Evolutionary conservation across 2,797 vertebrate genomes (phyloP), one percentile per base, ranked within the genome.

Genomic region (Sebastes vulpes): DNA sequence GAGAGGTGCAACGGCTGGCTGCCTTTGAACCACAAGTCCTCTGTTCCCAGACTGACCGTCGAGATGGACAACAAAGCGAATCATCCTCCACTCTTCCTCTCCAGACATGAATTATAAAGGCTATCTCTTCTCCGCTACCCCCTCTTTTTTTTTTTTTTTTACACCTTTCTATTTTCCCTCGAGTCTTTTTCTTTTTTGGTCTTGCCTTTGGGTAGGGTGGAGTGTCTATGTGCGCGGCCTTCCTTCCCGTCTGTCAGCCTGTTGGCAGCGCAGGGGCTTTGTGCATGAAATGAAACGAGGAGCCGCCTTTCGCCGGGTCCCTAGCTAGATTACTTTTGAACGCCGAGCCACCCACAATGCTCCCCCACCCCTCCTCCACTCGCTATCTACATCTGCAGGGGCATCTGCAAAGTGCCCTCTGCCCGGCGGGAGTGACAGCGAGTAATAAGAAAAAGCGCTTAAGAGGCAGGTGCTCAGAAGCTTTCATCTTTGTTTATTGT

Each of bases 21-120:
- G 85, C 63, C 79, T 93, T 91, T 93, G 86, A 92, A 91, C 87
- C 28, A 28, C 80, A 71, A 71, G 75, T 85, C 81, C 80, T 87
- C 85, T 84, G 83, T 91, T 89, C 81, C 81, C 70, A 38, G 74
- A 65, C 78, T 83, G 83, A 86, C 86, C 74, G 65, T 78, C 66
- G 79, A 89, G 89, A 86, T 71, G 70, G 77, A 93, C 90, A 92
- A 91, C 88, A 95, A 92, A 94, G 89, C 21, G 9, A 86, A 77
- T 84, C 74, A 73, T 91, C 87, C 77, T 84, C 65, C 29, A 63
- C 79, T 90, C 60, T 12, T 78, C 71, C 86, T 84, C 65, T 85
- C 75, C 63, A 83, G 77, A 92, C 84, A 90, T 93, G 85, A 95
- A 94, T 94, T 94, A 91, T 88, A 88, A 91, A 92, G 77, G 29